A percentile compares a stretch with the other conserved stretches of the same genome.
Conservation (phyloP, 2,113 vertebrate species). For the Fulica atra region DNA sequence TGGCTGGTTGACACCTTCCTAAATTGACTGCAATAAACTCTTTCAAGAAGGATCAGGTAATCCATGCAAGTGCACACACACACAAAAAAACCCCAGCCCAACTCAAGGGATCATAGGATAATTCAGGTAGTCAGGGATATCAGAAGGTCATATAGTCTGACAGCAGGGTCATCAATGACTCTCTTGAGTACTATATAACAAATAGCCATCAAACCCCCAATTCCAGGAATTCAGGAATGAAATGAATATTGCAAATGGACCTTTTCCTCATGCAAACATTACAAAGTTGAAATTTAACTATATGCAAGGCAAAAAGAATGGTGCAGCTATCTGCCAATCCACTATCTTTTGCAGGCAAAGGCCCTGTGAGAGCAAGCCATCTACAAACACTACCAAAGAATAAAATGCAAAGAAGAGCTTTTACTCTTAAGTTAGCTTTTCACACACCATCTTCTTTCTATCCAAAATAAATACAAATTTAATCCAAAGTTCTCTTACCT, state of each 20-base stretch:
- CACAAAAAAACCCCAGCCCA: not conserved
- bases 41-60: not conserved
- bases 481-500: constrained; percentile 75
- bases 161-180: not conserved
- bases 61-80: not conserved
- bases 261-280: not conserved
- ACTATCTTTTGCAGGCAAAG: not conserved
- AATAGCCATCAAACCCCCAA: not conserved
- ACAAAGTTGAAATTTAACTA: not conserved
- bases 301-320: not conserved
- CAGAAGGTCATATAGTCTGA: not conserved
- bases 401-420: not conserved
- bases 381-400: not conserved
- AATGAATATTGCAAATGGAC: not conserved
- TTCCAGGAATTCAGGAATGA: not conserved
- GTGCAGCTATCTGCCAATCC: not conserved
- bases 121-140: not conserved
- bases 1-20: not conserved
- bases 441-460: not conserved
- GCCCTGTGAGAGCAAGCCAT: not conserved
- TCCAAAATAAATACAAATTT: not conserved
- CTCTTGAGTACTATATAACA: not conserved
- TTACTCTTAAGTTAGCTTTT: not conserved
- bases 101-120: not conserved
- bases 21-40: not conserved